Percentiles rank a stretch among this genome's conserved stretches.
Evolutionary conservation across 2,888 invertebrate genomes (phyloP).

Genomic region (Callosobruchus maculatus): DNA sequence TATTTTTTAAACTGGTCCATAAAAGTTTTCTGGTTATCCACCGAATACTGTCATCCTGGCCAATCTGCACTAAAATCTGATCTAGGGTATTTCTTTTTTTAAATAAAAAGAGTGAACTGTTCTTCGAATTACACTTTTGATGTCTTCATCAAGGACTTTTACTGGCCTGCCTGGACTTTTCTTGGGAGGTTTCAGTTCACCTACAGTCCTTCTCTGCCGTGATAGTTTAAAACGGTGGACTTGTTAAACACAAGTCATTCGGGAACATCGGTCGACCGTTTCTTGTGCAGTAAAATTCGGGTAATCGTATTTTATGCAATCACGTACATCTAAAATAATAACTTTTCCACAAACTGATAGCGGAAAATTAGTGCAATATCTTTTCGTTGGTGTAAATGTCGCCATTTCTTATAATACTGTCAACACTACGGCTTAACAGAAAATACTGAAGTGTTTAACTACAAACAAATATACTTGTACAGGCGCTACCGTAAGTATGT

Average conservation of each 20-base stretch:
- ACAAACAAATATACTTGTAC: too few species aligned
- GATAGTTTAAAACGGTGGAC: neutral
- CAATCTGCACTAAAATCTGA: conserved; percentile 3
- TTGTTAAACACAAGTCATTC: conserved; percentile 4
- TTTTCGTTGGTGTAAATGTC: too few species aligned
- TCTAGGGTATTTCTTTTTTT: conserved; percentile 5
- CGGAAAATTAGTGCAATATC: too few species aligned
- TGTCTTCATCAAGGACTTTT: conserved; percentile 3
- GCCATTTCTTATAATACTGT: too few species aligned
- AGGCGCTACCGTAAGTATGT: too few species aligned
- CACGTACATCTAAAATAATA: neutral
- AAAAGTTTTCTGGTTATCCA: conserved; percentile 4
- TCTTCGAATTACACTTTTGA: too few species aligned
- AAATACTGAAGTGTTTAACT: too few species aligned
- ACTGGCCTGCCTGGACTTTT: conserved; percentile 5
- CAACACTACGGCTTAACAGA: too few species aligned
- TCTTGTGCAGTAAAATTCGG: conserved; percentile 8
- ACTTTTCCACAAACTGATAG: neutral
- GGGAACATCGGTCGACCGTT: conserved; percentile 4
- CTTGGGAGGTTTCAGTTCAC: conserved; percentile 8
- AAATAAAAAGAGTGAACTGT: conserved; percentile 4
- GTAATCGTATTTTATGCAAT: conserved; percentile 2
- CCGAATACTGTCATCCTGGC: neutral
- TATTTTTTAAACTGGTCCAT: neutral
- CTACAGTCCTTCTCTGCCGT: conserved; percentile 4